Base-by-base conservation (phyloP, 2,888 invertebrate species). In the Hirtodrosophila duncani region DNA sequence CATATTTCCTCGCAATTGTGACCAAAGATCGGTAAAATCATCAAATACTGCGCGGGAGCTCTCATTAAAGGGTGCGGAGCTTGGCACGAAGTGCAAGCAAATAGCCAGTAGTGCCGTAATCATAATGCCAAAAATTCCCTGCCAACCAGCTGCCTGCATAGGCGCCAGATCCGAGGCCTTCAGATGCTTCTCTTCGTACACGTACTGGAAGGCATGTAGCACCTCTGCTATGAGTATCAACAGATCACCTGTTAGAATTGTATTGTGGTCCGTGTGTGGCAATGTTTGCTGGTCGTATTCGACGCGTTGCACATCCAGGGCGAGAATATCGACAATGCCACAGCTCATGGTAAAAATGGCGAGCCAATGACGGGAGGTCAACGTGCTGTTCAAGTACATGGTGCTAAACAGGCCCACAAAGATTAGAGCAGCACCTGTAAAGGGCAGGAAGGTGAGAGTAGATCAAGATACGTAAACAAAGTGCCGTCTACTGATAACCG, bases 111-210 rank as follows among this genome's bases (percentile, higher is more conserved):
- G 39, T 3, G 89, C 88, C 9, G 93, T 88, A 0, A 91, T 89
- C 5, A 87, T 39, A 57, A 93, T 90, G 13, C 95, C 95, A 86
- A 93, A 95, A 10, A 93, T 81, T 31, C 96, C 97, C 89, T 98
- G 97, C 93, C 95, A 96, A 4, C 98, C 98, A 11, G 97, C 94
- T 3, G 95, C 97, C 85, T 96, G 94, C 53, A 98, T 87, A 0
- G 98, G 91, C 0, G 96, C 94, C 34, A 98, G 94, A 86, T 96
- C 94, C 69, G 92, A 89, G 37, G 93, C 92, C 50, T 91, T 88
- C 0, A 98, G 91, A 85, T 92, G 95, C 87, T 95, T 96, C 85
- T 99, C 98, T 86, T 99, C 98, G 59, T 95, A 92, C 0, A 98
- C 96, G 93, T 98, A 96, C 88, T 98, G 97, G 46, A 92, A 90